Evolutionary conservation across 2,888 invertebrate species (phyloP), one percentile per base, ranked within the genome.

Genomic region (Myopa tessellatipennis): DNA sequence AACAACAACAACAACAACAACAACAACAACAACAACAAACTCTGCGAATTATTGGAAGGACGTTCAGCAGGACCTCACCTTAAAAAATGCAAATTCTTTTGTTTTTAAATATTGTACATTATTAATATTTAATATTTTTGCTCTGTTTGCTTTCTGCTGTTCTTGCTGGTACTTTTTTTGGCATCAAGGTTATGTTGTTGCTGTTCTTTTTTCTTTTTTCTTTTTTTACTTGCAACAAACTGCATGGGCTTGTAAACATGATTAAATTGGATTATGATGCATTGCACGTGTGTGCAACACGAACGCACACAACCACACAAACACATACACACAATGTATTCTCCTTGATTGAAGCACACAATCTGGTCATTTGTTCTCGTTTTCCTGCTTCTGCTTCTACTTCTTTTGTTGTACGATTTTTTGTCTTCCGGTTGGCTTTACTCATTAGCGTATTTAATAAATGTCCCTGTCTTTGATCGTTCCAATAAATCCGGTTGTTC

Each of bases 1-100:
- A 63, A 78, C 81, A 83, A 82, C 81, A 83, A 85, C 81, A 84
- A 81, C 82, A 63, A 78, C 81, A 83, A 82, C 81, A 83, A 85
- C 81, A 84, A 81, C 82, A 50, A 50, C 12, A 34, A 14, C 83
- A 78, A 82, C 83, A 80, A 80, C 80, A 82, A 83, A 84, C 1
- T 40, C 63, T 40, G 58, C 67, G 40, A 38, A 36, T 38, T n/a
- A 38, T 10, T 45, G 45, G 10, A 45, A 45, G 45, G 45, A 45
- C 45, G 67, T 18, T 52, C 67, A 34, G 38, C 40, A 6, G 16
- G 60, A 63, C 40, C 71, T 34, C 58, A 58, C 55, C 71, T 58
- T 55, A 55, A 36, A 45, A 45, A 55, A 71, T 71, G 71, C 71
- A 58, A 71, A 71, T 71, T 18, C 5, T 45, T 45, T 45, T 45